These are phyloP conservation scores for Pristis pectinata DNA, from an alignment of 2,797 vertebrate species.

Conservation along the genomic window DNA sequence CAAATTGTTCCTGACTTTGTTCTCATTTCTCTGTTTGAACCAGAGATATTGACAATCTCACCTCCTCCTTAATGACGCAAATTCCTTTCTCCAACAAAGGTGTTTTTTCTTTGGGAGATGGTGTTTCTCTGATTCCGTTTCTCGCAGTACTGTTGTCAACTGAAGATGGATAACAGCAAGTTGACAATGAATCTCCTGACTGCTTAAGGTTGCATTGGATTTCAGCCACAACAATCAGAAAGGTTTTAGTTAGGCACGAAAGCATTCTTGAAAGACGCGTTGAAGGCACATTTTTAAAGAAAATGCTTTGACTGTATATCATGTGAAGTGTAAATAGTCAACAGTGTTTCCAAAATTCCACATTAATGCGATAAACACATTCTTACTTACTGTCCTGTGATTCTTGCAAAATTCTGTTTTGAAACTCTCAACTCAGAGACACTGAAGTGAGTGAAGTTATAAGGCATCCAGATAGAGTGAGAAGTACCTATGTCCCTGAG, in stretches of 20 bases:
- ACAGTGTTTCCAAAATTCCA: background rate
- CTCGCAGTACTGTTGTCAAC: background rate
- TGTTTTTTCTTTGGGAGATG: background rate
- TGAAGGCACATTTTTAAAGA: background rate
- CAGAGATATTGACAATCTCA: background rate
- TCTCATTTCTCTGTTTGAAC: background rate
- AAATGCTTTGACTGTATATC: background rate
- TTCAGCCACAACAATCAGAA: background rate
- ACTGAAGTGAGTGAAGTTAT: too few relatives aligned
- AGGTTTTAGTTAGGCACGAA: background rate
- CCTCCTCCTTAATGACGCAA: background rate
- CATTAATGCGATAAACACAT: background rate
- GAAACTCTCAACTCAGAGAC: background rate
- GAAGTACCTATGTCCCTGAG: too few relatives aligned
- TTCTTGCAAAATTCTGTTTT: background rate
- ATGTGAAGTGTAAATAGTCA: background rate
- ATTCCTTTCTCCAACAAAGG: background rate
- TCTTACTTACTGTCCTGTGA: background rate
- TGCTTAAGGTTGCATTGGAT: slow-evolving; percentile 27
- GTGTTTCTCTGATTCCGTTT: background rate
- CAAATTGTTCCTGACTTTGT: background rate
- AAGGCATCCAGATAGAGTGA: too few relatives aligned
- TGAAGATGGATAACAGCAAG: background rate
- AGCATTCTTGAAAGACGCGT: background rate
- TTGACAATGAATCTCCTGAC: background rate